phyloP scores from a whole-genome alignment of 2,113 vertebrate species.

The Gracilinanus agilis region DNA sequence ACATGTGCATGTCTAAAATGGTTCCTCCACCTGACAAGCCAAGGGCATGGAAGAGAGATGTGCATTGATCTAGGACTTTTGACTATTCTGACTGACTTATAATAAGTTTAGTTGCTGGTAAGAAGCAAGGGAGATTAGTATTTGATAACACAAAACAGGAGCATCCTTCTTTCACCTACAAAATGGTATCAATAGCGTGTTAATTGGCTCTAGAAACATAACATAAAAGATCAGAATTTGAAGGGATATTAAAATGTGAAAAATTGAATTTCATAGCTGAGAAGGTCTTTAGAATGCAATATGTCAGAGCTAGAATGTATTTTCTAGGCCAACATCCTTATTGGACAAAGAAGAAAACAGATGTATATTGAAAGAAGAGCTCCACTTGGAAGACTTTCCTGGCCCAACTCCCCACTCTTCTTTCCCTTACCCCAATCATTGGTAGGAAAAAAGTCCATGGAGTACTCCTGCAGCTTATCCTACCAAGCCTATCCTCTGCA shows the following conservation, averaged over 20 bases:
- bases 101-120: background rate
- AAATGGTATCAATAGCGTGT: background rate
- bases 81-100: background rate
- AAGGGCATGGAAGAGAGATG: background rate
- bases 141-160: background rate
- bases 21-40: background rate
- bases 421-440: background rate
- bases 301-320: background rate
- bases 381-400: background rate
- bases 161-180: background rate
- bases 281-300: background rate
- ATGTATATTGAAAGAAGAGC: background rate
- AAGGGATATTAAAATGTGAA: background rate
- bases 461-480: background rate
- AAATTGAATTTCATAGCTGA: background rate
- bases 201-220: background rate
- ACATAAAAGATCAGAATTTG: background rate
- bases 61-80: background rate
- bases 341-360: background rate
- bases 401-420: background rate
- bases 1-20: background rate
- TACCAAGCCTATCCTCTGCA: background rate
- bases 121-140: background rate
- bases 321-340: background rate
- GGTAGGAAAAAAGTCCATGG: background rate